These are phyloP conservation scores for Notodonta dromedarius DNA, from an alignment of 2,888 invertebrate species.

Conservation along the genomic window DNA sequence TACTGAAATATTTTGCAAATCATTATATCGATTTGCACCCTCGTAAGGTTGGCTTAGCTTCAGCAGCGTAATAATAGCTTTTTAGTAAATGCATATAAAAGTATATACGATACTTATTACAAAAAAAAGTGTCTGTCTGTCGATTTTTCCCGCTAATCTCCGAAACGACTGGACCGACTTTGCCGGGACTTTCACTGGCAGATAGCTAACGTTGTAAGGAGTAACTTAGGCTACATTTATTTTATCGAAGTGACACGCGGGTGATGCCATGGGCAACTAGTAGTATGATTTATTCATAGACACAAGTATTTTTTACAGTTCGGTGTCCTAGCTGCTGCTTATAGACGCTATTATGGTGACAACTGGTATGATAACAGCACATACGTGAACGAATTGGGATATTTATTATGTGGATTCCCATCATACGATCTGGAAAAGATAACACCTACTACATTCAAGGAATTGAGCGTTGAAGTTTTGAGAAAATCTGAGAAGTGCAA, in stretches of 20 bases:
- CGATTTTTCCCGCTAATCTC: too few relatives aligned
- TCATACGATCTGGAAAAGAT: slow-evolving; percentile 61
- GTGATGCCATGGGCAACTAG: too few relatives aligned
- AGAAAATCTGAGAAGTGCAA: slow-evolving; percentile 61
- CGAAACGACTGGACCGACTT: too few relatives aligned
- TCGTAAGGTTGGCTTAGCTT: slow-evolving; percentile 69
- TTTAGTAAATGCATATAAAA: too few relatives aligned
- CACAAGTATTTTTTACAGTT: slow-evolving; percentile 44
- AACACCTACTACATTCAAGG: slow-evolving; percentile 58
- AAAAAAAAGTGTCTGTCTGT: too few relatives aligned
- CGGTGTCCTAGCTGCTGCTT: slow-evolving; percentile 69
- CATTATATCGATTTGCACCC: slow-evolving; percentile 51
- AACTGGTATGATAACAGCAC: slow-evolving; percentile 64
- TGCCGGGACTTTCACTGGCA: too few relatives aligned
- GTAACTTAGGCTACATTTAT: too few relatives aligned
- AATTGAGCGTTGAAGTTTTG: slow-evolving; percentile 58
- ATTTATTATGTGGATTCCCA: slow-evolving; percentile 73
- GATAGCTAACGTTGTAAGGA: too few relatives aligned
- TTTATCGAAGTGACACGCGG: too few relatives aligned
- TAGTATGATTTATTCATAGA: too few relatives aligned
- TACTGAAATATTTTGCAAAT: slow-evolving; percentile 65
- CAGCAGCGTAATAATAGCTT: too few relatives aligned
- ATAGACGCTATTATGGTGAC: slow-evolving; percentile 67
- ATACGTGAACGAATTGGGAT: slow-evolving; percentile 68
- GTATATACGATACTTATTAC: too few relatives aligned